Evolutionary conservation across 2,797 vertebrate genomes (phyloP).

Genomic region (Podarcis lilfordi): DNA sequence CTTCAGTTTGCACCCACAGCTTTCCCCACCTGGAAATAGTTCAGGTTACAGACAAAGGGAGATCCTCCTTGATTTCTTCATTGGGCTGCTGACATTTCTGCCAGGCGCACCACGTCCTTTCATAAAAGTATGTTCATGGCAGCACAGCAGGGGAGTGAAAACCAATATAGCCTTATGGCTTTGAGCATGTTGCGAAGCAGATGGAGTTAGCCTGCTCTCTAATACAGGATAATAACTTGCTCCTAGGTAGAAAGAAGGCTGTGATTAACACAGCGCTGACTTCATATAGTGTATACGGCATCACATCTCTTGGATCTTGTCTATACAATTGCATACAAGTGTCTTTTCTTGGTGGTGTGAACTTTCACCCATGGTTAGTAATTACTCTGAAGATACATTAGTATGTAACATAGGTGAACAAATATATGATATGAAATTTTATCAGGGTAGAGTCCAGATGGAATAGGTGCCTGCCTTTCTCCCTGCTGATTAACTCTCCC

Average conservation of each 20-base stretch:
- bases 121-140: constrained; percentile 58
- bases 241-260: constrained; percentile 49
- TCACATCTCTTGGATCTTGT: background rate
- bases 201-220: constrained; percentile 61
- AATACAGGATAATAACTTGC: constrained; percentile 72
- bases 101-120: constrained; percentile 41
- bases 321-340: background rate
- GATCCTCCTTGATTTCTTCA: constrained; percentile 65
- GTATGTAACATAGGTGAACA: background rate
- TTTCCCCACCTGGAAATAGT: constrained; percentile 53
- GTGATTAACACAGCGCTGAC: constrained; percentile 55
- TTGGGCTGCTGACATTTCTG: constrained; percentile 51
- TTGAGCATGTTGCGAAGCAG: constrained; percentile 58
- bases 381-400: background rate
- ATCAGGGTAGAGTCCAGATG: background rate
- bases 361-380: background rate
- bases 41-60: constrained; percentile 48
- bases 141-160: constrained; percentile 73
- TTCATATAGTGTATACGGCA: constrained; percentile 28
- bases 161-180: constrained; percentile 72
- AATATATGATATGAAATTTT: background rate
- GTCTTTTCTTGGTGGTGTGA: background rate
- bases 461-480: no score
- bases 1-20: constrained; percentile 38
- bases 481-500: background rate